Evolutionary conservation across 2,888 invertebrate species (phyloP).

Genomic region (Bembecia ichneumoniformis): DNA sequence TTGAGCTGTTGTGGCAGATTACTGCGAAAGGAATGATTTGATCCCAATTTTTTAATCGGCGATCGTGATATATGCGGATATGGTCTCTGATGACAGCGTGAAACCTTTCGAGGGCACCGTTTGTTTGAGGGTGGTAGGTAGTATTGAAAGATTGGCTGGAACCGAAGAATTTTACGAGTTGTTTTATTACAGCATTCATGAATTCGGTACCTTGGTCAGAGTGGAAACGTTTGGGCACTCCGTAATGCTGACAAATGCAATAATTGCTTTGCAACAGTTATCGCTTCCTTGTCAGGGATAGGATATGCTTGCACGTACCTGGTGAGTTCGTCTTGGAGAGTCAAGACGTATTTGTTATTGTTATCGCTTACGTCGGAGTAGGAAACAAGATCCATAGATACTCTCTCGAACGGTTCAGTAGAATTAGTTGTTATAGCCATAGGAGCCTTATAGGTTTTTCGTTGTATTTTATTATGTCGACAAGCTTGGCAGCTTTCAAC

Average conservation of each 20-base stretch:
- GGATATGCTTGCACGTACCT: constrained; percentile 26
- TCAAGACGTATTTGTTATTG: constrained; percentile 22
- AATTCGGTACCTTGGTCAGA: constrained; percentile 29
- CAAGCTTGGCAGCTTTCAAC: constrained; percentile 17
- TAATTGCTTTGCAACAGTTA: constrained; percentile 20
- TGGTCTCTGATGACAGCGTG: constrained; percentile 25
- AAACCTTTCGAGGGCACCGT: constrained; percentile 24
- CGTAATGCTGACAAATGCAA: constrained; percentile 24
- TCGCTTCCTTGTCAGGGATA: constrained; percentile 24
- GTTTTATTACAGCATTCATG: constrained; percentile 21
- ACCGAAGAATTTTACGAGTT: constrained; percentile 23
- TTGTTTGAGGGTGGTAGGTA: constrained; percentile 27
- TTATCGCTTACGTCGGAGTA: constrained; percentile 23
- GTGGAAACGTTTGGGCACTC: constrained; percentile 26
- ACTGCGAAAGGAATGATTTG: constrained; percentile 24
- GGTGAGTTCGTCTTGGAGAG: constrained; percentile 25
- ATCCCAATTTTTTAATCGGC: constrained; percentile 19
- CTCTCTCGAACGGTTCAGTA: constrained; percentile 24
- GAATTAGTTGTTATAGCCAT: constrained; percentile 25
- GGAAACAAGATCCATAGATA: constrained; percentile 26
- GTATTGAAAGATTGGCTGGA: constrained; percentile 23
- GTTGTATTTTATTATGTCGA: constrained; percentile 23
- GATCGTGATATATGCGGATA: constrained; percentile 21
- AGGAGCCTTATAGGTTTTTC: constrained; percentile 22
- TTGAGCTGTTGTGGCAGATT: constrained; percentile 26